Percentiles rank a stretch among this genome's conserved stretches.
Conservation (phyloP, 2,797 vertebrate genomes). For the Rhabdomys pumilio region DNA sequence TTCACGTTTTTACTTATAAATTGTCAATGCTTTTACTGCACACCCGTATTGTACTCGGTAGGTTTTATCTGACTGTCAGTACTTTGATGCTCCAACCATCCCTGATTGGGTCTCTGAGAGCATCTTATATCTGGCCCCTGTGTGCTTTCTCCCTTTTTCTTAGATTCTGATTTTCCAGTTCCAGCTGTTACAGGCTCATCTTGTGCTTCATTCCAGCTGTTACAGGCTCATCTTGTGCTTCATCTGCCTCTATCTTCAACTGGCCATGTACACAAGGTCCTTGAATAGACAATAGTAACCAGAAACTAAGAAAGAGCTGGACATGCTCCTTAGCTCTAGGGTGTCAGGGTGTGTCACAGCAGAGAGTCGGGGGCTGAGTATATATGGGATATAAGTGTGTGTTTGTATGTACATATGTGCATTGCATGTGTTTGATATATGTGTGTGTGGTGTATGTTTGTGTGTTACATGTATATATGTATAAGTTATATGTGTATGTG, state of each 20-base stretch:
- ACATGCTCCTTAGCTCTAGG: background rate
- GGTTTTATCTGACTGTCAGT: background rate
- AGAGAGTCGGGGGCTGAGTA: background rate
- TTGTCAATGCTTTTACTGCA: background rate
- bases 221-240: background rate
- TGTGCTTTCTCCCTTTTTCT: background rate
- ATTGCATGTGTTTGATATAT: background rate
- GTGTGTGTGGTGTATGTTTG: background rate
- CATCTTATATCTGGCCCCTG: background rate
- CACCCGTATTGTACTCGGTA: background rate
- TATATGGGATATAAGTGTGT: background rate
- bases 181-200: background rate
- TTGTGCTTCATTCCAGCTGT: background rate
- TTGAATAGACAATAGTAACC: background rate
- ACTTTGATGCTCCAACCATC: background rate
- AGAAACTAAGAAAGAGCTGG: background rate
- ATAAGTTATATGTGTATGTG: background rate
- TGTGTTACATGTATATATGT: background rate
- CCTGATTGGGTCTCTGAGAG: background rate
- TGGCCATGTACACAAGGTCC: background rate
- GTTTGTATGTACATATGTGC: background rate
- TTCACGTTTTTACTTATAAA: background rate
- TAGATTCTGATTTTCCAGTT: background rate
- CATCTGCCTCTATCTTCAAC: background rate
- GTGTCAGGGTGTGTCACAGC: background rate